phyloP scores from a whole-genome alignment of 2,888 invertebrate genomes.

The Drosophila prostipennis region DNA sequence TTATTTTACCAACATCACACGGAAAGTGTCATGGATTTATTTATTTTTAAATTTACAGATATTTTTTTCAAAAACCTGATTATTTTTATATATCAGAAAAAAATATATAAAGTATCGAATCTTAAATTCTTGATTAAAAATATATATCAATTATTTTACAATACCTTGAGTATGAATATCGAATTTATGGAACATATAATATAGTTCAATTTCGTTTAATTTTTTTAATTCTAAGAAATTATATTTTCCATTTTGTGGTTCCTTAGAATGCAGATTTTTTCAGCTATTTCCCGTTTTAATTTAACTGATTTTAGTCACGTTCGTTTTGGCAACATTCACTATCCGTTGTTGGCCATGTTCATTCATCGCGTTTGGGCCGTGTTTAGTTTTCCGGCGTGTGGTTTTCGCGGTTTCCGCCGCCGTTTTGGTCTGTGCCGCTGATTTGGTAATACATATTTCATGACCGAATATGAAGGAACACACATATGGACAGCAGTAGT shows the following conservation, averaged over 20 bases:
- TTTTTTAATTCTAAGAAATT: background rate
- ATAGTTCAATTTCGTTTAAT: too few relatives aligned
- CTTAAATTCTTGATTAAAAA: too few relatives aligned
- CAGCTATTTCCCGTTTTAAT: background rate
- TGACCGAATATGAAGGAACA: conserved; percentile 21
- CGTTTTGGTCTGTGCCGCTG: conserved; percentile 11
- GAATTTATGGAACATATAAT: too few relatives aligned
- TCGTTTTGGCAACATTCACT: conserved; percentile 1
- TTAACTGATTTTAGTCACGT: background rate
- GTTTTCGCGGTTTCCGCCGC: conserved; percentile 59
- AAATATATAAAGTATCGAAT: too few relatives aligned
- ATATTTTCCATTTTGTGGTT: background rate
- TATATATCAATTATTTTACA: too few relatives aligned
- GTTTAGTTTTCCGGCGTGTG: conserved; percentile 69
- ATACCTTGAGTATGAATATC: too few relatives aligned
- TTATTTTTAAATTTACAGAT: too few relatives aligned
- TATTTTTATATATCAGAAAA: too few relatives aligned
- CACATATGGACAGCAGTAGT: conserved; percentile 4
- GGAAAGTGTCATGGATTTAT: too few relatives aligned
- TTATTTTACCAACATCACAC: too few relatives aligned
- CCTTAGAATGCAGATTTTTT: background rate
- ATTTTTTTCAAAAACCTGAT: too few relatives aligned
- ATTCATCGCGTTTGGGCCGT: conserved; percentile 27
- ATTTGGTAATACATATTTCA: conserved; percentile 46
- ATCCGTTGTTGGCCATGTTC: background rate